Evolutionary conservation across 2,113 vertebrate species (phyloP).

Genomic region (Pterophyllum scalare): DNA sequence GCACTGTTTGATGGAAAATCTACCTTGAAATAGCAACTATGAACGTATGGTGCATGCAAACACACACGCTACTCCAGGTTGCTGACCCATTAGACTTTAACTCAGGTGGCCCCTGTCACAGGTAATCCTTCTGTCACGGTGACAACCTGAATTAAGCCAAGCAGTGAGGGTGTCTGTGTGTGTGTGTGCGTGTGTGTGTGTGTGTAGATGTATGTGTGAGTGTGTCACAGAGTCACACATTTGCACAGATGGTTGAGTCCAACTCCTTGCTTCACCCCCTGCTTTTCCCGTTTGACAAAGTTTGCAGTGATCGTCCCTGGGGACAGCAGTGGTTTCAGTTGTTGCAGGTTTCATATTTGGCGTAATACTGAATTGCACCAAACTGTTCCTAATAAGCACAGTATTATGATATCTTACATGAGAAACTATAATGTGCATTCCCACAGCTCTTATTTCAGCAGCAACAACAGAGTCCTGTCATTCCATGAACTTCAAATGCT

Average conservation of each 20-base stretch:
- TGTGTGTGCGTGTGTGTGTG: neutral
- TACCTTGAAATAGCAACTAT: constrained; percentile 5
- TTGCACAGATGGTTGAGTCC: neutral
- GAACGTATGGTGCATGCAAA: neutral
- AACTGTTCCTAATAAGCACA: neutral
- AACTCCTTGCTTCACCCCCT: neutral
- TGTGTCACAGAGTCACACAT: neutral
- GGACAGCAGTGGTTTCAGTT: neutral
- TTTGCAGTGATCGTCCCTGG: neutral
- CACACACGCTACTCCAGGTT: neutral
- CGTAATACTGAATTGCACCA: neutral
- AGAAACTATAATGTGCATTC: neutral
- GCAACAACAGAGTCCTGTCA: neutral
- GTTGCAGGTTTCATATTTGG: neutral
- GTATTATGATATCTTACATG: neutral
- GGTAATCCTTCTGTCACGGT: neutral
- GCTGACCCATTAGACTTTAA: constrained; percentile 1
- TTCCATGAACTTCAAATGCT: neutral
- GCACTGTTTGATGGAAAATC: constrained; percentile 1
- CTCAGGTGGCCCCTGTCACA: constrained; percentile 12
- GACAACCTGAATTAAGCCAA: neutral
- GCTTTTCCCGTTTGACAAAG: neutral
- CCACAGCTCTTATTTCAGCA: neutral
- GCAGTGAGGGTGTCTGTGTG: neutral
- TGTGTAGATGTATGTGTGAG: neutral